Evolutionary conservation across 2,888 invertebrate genomes (phyloP).

Genomic region (Agrilus biguttatus): DNA sequence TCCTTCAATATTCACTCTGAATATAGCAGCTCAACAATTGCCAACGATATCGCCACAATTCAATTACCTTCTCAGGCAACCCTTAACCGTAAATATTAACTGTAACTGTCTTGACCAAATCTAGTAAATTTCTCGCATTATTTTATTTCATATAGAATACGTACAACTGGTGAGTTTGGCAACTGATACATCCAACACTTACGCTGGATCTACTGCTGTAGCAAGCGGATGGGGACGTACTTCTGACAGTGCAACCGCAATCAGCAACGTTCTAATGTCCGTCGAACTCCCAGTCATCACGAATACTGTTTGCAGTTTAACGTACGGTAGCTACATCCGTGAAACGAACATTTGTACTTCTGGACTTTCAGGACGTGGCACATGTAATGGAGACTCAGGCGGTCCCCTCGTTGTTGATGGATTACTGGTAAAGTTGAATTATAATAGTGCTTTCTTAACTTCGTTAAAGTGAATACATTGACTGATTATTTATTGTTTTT

Average conservation of each 20-base stretch:
- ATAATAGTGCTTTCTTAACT: too few species aligned
- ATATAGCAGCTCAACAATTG: conserved; percentile 2
- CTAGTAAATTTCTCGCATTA: too few species aligned
- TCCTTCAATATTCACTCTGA: conserved; percentile 10
- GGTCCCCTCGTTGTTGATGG: conserved; percentile 17
- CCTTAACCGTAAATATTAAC: conserved; percentile 22
- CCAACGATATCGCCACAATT: conserved; percentile 34
- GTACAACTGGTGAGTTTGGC: too few species aligned
- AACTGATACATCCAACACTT: conserved; percentile 12
- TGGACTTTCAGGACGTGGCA: conserved; percentile 29
- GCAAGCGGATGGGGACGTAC: conserved; percentile 36
- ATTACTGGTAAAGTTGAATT: conserved; percentile 7
- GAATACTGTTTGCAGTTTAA: conserved; percentile 30
- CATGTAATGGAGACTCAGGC: conserved; percentile 36
- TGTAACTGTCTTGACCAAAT: too few species aligned
- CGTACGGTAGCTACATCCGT: conserved; percentile 26
- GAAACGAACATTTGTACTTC: conserved; percentile 34
- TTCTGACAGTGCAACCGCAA: conserved; percentile 16
- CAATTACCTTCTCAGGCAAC: conserved; percentile 24
- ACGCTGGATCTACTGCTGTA: conserved; percentile 25
- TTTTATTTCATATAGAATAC: too few species aligned
- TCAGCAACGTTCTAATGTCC: conserved; percentile 29
- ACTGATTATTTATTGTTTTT: too few species aligned
- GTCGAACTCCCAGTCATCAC: conserved; percentile 30
- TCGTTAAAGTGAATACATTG: too few species aligned